Conservation (phyloP, 2,797 vertebrate species). For the Sciurus vulgaris region DNA sequence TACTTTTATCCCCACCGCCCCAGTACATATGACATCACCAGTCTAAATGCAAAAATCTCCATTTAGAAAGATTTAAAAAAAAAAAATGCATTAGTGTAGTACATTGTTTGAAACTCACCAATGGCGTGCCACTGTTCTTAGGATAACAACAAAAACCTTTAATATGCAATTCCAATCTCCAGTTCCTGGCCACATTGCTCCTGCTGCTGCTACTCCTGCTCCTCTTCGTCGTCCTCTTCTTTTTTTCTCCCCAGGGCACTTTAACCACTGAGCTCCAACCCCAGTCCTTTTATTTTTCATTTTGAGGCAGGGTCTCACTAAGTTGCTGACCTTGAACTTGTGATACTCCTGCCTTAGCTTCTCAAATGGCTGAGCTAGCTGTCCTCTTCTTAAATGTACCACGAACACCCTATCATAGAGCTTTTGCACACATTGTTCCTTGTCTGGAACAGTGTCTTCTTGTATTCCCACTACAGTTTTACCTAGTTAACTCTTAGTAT, state of each 20-base stretch:
- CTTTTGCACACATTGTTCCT: background rate
- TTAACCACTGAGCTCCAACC: no score
- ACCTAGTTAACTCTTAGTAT: slow-evolving; percentile 18
- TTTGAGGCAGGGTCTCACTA: background rate
- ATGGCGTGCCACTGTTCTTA: background rate
- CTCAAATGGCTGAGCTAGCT: no score
- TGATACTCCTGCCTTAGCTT: background rate
- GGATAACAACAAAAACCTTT: background rate
- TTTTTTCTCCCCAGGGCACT: no score
- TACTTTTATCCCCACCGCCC: background rate
- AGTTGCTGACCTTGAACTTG: background rate
- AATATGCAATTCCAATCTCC: background rate
- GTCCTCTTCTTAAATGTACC: background rate
- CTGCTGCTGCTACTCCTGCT: no score
- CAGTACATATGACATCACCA: background rate
- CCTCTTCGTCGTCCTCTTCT: background rate
- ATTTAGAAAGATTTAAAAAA: no score
- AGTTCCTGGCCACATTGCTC: background rate
- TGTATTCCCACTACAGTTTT: background rate
- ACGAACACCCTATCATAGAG: background rate
- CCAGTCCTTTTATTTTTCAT: background rate
- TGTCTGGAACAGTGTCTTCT: background rate
- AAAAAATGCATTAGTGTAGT: background rate
- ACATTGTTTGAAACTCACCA: slow-evolving; percentile 30
- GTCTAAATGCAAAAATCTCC: background rate